Evolutionary conservation across 2,113 vertebrate species (phyloP).

Genomic region (Heteronetta atricapilla): DNA sequence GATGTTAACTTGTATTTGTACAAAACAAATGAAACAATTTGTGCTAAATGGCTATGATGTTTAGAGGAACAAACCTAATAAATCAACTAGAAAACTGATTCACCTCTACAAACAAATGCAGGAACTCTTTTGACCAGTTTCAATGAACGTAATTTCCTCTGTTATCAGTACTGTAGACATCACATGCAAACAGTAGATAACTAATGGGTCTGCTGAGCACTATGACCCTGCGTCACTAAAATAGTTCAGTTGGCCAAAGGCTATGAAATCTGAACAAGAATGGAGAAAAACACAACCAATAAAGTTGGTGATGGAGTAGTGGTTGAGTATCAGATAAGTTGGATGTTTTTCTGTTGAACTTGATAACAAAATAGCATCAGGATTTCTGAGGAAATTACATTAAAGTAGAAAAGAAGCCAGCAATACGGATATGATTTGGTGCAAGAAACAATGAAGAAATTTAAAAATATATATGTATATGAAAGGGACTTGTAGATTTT

Average conservation of each 20-base stretch:
- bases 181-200: neutral
- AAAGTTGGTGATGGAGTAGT: neutral
- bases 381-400: neutral
- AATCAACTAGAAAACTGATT: neutral
- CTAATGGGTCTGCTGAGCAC: neutral
- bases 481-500: neutral
- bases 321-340: neutral
- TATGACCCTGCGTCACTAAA: neutral
- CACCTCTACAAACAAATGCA: neutral
- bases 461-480: neutral
- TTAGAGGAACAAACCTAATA: neutral
- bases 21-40: neutral
- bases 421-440: neutral
- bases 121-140: neutral
- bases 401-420: neutral
- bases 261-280: neutral
- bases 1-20: neutral
- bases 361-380: neutral
- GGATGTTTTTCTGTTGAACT: neutral
- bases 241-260: neutral
- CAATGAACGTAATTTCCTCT: neutral
- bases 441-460: neutral
- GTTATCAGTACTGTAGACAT: neutral
- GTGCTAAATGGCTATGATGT: neutral
- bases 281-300: neutral